Conservation (phyloP, 2,888 invertebrate genomes). For the Machimus rusticus region DNA sequence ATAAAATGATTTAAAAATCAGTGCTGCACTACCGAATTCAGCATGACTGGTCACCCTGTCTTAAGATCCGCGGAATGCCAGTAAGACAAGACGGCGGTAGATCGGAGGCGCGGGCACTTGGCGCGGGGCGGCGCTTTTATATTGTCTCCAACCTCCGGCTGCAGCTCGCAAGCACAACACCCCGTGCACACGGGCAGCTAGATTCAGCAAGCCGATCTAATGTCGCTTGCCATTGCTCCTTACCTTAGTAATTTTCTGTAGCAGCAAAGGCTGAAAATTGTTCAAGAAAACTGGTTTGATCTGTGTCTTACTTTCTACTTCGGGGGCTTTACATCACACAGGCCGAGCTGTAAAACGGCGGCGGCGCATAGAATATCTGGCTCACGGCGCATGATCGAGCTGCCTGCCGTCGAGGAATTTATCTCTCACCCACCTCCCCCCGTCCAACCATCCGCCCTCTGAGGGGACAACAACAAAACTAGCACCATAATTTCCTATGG, state of each 20-base stretch:
- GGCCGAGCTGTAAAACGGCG: neutral
- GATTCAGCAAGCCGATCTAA: conserved; percentile 25
- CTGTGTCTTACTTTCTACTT: conserved; percentile 37
- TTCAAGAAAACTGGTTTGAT: conserved; percentile 30
- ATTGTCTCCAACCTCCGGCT: conserved; percentile 4
- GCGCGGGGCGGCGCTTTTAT: neutral
- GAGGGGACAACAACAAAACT: neutral
- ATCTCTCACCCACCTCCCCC: neutral
- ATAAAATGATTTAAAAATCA: neutral
- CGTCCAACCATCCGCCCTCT: neutral
- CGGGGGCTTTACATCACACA: neutral
- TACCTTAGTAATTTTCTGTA: conserved; percentile 31
- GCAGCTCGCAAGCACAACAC: neutral
- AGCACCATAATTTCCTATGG: neutral
- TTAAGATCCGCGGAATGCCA: neutral
- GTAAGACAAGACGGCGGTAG: neutral
- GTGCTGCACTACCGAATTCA: neutral
- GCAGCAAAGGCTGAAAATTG: neutral
- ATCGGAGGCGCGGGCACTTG: neutral
- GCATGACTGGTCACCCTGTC: neutral
- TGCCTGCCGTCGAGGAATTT: neutral
- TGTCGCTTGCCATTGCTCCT: conserved; percentile 12
- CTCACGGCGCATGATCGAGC: neutral
- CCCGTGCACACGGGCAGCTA: neutral
- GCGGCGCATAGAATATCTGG: neutral